Base-by-base conservation (phyloP, 1,140 invertebrate genomes). In the Achatina immaculata region DNA sequence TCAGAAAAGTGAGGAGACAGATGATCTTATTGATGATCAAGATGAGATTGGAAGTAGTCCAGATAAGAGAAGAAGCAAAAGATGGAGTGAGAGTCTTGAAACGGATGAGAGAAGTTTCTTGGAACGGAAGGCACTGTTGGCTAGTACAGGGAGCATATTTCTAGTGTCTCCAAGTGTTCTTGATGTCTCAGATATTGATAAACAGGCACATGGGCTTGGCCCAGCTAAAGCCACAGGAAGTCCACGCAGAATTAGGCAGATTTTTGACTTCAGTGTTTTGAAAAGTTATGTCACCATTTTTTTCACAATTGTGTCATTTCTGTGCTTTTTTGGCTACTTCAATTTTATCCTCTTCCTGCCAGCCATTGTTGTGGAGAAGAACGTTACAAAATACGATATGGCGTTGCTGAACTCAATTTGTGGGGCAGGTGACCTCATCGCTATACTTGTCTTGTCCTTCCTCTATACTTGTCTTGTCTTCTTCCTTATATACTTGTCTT, bases 341-440 rank as follows among this genome's bases (percentile, higher is more conserved):
- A 89, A 88, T 78, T 87, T 87, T 66, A 83, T 89, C 45, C 66
- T 89, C 28, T 88, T 89, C 69, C 81, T 89, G 78, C 88, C 88
- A 16, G 36, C 79, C 14, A 80, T 83, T 48, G 83, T 81, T 16
- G 0, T 40, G 4, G 55, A 66, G 28, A 78, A 82, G 28, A 86
- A 84, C 21, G 82, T 87, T 19, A 65, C 36, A 0, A 81, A 82
- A 14, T 88, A 84, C 78, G 83, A 88, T 19, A 87, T 82, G 55
- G 87, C 88, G 0, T 78, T 83, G 38, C 76, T 89, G 14, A 83
- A 88, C 6, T 89, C 88, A 1, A 82, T 83, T 45, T 78, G 85
- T 31, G 88, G 87, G 14, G 80, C 84, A 24, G 85, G 86, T 28
- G 88, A 89, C 71, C 82, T 89, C 6, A 34, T 86, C 48, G 87